Conservation (phyloP, 2,797 vertebrate genomes). For the Thripadectes ignobilis region DNA sequence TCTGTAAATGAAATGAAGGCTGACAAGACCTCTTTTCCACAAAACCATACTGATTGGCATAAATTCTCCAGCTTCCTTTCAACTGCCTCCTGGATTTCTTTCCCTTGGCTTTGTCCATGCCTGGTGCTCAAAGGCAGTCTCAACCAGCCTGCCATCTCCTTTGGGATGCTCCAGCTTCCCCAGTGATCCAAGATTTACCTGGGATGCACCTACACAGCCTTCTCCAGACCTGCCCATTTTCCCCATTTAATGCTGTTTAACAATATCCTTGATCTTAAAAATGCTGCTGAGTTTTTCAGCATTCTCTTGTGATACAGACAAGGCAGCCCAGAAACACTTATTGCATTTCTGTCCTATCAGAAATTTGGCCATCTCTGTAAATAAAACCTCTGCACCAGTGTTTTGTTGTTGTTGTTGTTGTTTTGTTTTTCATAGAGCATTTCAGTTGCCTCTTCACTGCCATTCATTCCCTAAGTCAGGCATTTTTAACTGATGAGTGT, state of each 20-base stretch:
- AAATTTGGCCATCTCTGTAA: background rate
- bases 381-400: background rate
- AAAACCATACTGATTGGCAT: background rate
- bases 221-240: background rate
- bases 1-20: background rate
- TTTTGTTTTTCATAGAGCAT: background rate
- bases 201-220: background rate
- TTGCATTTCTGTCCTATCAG: background rate
- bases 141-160: background rate
- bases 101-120: background rate
- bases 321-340: background rate
- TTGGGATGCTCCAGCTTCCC: background rate
- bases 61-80: background rate
- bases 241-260: rapidly evolving
- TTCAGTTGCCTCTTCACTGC: background rate
- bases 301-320: background rate
- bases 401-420: background rate
- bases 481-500: background rate
- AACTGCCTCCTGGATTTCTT: background rate
- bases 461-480: background rate
- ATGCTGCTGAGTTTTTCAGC: background rate
- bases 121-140: background rate
- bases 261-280: background rate
- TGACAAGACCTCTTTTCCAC: background rate
- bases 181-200: rapidly evolving